A percentile compares a stretch with the other conserved stretches of the same genome.
phyloP scores from a whole-genome alignment of 2,888 invertebrate species.

The Parnassius glacialis region DNA sequence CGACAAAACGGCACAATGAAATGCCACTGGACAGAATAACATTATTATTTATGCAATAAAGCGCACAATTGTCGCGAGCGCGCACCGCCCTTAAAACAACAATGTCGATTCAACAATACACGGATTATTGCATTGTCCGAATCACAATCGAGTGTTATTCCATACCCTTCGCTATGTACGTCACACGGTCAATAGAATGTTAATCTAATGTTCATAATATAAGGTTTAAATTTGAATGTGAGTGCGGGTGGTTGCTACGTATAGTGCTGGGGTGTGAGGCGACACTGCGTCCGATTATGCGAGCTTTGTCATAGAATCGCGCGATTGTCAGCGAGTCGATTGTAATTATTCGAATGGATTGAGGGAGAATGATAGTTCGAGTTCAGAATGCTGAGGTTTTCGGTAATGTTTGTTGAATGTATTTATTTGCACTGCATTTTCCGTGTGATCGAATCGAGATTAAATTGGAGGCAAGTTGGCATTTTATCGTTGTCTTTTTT shows the following conservation, averaged over 20 bases:
- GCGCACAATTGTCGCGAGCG: conserved; percentile 74
- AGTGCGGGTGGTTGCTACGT: conserved; percentile 43
- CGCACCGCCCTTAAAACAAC: conserved; percentile 80
- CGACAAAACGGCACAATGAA: conserved; percentile 66
- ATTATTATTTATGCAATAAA: conserved; percentile 81
- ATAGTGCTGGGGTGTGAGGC: conserved; percentile 47
- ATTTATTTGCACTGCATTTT: conserved; percentile 31
- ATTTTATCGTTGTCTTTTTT: too few species aligned
- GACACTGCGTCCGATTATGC: conserved; percentile 76
- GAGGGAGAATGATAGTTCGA: conserved; percentile 53
- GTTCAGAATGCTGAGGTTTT: conserved; percentile 52
- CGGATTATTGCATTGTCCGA: conserved; percentile 81
- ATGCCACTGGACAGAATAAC: conserved; percentile 70
- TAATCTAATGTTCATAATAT: conserved; percentile 12
- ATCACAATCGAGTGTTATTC: conserved; percentile 70
- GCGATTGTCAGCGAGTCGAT: conserved; percentile 79
- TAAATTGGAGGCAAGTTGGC: too few species aligned
- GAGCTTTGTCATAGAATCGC: conserved; percentile 77
- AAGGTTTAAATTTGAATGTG: conserved; percentile 30
- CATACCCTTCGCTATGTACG: conserved; percentile 53
- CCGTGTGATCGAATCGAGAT: conserved; percentile 14
- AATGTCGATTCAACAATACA: conserved; percentile 79
- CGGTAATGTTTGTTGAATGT: conserved; percentile 56
- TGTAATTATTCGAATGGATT: conserved; percentile 76
- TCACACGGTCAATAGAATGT: conserved; percentile 17